Base-by-base conservation (phyloP, 2,113 vertebrate species). In the Sphaerodactylus townsendi region DNA sequence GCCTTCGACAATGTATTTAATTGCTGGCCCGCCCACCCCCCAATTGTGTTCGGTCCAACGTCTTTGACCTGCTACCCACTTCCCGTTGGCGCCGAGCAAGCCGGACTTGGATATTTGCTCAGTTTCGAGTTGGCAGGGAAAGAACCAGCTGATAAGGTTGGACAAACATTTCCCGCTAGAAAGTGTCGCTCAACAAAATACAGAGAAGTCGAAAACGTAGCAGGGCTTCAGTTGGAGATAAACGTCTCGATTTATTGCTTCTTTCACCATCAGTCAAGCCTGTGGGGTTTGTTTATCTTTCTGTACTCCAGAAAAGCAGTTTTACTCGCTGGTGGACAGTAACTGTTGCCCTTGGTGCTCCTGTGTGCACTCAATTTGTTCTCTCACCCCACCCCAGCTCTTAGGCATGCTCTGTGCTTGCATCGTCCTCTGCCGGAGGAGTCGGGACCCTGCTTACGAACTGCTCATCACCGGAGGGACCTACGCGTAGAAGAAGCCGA, bases 361-460 rank as follows among this genome's bases (percentile, higher is more conserved):
- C n/a, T 64, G 59, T 64, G 37, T 28, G 25, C 73, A n/a, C 81
- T 93, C 82, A 90, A n/a, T 69, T 89, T 81, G 65, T 82, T 77
- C 21, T 19, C 53, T 9, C 72, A 66, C 77, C 4, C 53, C 59
- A 74, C 94, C 44, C 0, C 84, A 99, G 98, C 96, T 99, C 89
- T 95, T 99, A 95, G 98, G 98, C 85, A 99, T 99, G 98, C 90
- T 99, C 91, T 98, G 98, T 83, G 98, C 98, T 1, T 98, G 97
- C 89, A 93, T 98, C 33, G 98, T 99, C 75, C 87, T 99, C 87
- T 98, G 97, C 93, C 96, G 97, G 92, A 97, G 97, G 93, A 97
- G 96, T 93, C 96, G 96, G 91, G 98, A 98, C 83, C 97, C 98
- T 82, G 95, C 98, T n/a, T 99, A 99, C 0, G 97, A 99, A 87